These are phyloP conservation scores for Monarcha castaneiventris DNA, from an alignment of 2,113 vertebrate genomes.

Conservation along the genomic window DNA sequence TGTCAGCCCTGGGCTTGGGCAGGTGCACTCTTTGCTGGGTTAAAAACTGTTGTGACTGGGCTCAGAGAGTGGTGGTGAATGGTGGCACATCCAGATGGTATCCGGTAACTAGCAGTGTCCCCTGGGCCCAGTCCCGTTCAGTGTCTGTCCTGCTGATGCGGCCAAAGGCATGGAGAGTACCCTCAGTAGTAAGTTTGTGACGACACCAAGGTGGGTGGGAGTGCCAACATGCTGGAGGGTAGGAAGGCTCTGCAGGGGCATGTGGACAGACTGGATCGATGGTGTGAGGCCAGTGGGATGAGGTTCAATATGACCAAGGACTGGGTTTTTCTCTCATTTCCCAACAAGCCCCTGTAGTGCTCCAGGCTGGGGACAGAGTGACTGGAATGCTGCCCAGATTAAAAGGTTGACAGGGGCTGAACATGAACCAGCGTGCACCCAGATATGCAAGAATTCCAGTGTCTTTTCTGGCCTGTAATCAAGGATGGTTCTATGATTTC, in stretches of 20 bases:
- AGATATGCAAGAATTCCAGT: too few species aligned
- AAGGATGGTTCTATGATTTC: neutral
- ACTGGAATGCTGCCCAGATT: neutral
- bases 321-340: rapidly evolving
- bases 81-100: rapidly evolving
- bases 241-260: rapidly evolving
- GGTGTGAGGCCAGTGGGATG: rapidly evolving
- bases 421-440: rapidly evolving
- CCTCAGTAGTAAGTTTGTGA: neutral
- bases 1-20: too few species aligned
- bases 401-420: rapidly evolving
- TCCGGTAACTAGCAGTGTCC: rapidly evolving
- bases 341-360: too few species aligned
- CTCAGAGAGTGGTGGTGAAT: neutral
- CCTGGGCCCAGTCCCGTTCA: neutral
- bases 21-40: rapidly evolving
- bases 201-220: rapidly evolving
- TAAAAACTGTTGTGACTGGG: rapidly evolving
- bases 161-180: rapidly evolving
- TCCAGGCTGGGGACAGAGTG: neutral
- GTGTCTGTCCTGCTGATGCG: neutral
- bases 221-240: rapidly evolving
- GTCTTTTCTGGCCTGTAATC: neutral
- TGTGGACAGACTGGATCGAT: neutral
- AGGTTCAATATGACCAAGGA: neutral